phyloP scores from a whole-genome alignment of 2,888 invertebrate genomes.

The Mesochorus sp. region DNA sequence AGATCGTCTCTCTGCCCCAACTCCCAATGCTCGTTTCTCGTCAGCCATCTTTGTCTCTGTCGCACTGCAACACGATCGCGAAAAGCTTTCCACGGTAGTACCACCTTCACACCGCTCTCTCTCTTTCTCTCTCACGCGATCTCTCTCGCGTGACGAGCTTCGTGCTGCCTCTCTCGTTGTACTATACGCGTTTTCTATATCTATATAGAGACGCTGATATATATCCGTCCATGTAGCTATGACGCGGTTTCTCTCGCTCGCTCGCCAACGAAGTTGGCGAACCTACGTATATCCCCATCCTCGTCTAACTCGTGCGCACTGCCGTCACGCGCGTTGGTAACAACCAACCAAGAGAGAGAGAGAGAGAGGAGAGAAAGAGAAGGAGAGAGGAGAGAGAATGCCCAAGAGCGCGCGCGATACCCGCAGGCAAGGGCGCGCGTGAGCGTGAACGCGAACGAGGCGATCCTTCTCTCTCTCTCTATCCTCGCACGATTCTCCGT shows the following conservation, averaged over 20 bases:
- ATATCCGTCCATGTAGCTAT: neutral
- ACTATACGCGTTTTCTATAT: neutral
- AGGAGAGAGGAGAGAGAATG: constrained; percentile 46
- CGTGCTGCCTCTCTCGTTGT: neutral
- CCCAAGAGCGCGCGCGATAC: constrained; percentile 67
- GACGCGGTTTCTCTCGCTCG: constrained; percentile 35
- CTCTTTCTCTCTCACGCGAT: constrained; percentile 16
- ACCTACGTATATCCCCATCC: constrained; percentile 22
- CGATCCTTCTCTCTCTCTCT: constrained; percentile 62
- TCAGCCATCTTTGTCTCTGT: constrained; percentile 20
- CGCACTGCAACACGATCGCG: constrained; percentile 18
- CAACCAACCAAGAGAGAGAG: too few species aligned
- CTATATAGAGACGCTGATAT: neutral
- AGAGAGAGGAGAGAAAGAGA: constrained; percentile 40
- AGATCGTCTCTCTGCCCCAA: constrained; percentile 19
- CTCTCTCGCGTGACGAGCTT: constrained; percentile 7
- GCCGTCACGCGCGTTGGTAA: constrained; percentile 68
- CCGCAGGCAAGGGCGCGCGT: constrained; percentile 79
- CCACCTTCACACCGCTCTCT: constrained; percentile 10
- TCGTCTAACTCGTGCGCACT: constrained; percentile 37
- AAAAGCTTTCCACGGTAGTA: neutral
- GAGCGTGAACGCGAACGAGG: constrained; percentile 73
- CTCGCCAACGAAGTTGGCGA: constrained; percentile 29
- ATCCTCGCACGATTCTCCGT: constrained; percentile 45
- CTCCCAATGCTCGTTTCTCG: neutral